phyloP scores from a whole-genome alignment of 2,888 invertebrate genomes.

The Pyrocoelia pectoralis region DNA sequence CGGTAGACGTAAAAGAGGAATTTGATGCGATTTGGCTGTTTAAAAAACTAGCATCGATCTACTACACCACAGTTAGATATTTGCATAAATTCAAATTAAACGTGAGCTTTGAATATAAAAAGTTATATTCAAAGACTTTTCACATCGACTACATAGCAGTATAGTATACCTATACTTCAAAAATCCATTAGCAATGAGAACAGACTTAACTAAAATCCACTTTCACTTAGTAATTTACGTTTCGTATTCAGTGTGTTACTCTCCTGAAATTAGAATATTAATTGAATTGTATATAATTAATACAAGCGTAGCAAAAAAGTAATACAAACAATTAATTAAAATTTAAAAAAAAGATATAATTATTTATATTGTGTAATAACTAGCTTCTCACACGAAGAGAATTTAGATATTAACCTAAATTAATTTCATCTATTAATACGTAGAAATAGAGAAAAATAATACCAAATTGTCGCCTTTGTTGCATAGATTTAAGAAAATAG shows the following conservation, averaged over 20 bases:
- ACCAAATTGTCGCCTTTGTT: slow-evolving; percentile 1
- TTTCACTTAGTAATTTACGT: neutral
- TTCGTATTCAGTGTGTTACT: neutral
- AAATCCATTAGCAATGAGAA: neutral
- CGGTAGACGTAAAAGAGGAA: too few relatives aligned
- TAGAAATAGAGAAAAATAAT: neutral
- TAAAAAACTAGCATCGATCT: too few relatives aligned
- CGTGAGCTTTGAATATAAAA: too few relatives aligned
- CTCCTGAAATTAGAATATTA: neutral
- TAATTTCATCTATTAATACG: neutral
- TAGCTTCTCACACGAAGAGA: neutral
- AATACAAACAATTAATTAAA: neutral
- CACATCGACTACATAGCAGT: too few relatives aligned
- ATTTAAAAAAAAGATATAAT: neutral
- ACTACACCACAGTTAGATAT: too few relatives aligned
- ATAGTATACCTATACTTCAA: too few relatives aligned
- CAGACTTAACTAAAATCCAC: neutral
- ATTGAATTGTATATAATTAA: neutral
- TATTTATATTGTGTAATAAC: neutral
- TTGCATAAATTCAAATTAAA: too few relatives aligned
- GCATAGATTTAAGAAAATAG: slow-evolving; percentile 19
- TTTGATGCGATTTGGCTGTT: too few relatives aligned
- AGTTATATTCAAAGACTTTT: too few relatives aligned
- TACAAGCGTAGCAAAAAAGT: neutral
- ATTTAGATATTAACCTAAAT: neutral